phyloP scores from a whole-genome alignment of 2,888 invertebrate species.

The Eubasilissa splendida region DNA sequence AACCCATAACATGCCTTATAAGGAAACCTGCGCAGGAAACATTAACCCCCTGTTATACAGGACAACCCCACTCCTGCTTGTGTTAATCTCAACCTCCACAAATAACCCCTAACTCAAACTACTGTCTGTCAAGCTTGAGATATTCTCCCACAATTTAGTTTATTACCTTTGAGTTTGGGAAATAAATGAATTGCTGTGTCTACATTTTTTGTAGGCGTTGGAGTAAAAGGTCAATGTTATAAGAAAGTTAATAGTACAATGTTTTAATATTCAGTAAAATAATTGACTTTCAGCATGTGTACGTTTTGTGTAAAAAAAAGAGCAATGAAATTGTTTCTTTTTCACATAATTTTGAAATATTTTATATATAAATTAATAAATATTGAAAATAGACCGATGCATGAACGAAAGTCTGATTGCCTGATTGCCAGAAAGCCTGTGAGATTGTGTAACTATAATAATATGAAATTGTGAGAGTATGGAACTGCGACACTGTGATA shows the following conservation, averaged over 20 bases:
- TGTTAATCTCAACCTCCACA: conserved; percentile 5
- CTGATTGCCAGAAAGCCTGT: no score
- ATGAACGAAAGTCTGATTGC: no score
- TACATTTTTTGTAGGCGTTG: neutral
- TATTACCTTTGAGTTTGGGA: conserved; percentile 17
- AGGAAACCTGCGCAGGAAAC: conserved; percentile 15
- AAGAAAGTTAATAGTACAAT: neutral
- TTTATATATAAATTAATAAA: no score
- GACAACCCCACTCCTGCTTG: neutral
- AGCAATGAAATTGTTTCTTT: no score
- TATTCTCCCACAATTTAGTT: conserved; percentile 8
- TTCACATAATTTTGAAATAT: no score
- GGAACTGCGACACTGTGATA: no score
- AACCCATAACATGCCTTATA: neutral
- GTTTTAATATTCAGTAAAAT: no score
- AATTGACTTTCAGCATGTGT: no score
- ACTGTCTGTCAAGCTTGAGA: conserved; percentile 1
- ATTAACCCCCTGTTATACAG: neutral
- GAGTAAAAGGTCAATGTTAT: neutral
- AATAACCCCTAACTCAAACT: neutral
- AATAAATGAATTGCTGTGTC: conserved; percentile 11
- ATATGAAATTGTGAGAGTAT: no score
- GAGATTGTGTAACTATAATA: no score
- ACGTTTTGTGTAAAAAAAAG: no score
- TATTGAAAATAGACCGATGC: no score